Evolutionary conservation across 1,140 invertebrate genomes (phyloP).

Genomic region (Paracyclopina nana): DNA sequence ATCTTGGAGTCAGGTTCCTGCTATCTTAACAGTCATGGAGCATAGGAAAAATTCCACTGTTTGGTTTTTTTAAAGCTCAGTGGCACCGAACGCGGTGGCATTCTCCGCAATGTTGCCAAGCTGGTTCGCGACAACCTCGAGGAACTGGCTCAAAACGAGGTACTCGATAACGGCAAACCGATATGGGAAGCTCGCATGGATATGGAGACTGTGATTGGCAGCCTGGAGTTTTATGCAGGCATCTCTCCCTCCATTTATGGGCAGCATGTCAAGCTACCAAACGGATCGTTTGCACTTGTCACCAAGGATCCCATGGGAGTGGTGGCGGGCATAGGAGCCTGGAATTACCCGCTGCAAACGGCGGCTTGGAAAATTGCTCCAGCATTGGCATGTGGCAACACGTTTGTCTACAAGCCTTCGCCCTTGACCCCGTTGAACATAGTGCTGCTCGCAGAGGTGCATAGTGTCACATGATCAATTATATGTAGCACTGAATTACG

Average conservation of each 20-base stretch:
- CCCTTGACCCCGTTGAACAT: conserved; percentile 33
- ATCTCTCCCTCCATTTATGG: conserved; percentile 22
- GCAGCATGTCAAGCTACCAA: conserved; percentile 24
- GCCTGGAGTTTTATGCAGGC: conserved; percentile 30
- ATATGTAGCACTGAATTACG: not conserved
- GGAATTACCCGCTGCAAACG: conserved; percentile 39
- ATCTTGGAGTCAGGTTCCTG: conserved; percentile 14
- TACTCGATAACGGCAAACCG: conserved; percentile 31
- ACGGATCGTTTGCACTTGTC: conserved; percentile 28
- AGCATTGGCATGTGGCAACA: conserved; percentile 36
- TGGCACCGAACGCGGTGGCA: conserved; percentile 25
- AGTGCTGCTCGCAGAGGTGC: conserved; percentile 30
- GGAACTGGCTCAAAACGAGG: conserved; percentile 26
- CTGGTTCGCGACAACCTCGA: conserved; percentile 21
- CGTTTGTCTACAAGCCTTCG: conserved; percentile 35
- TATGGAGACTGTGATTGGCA: conserved; percentile 30
- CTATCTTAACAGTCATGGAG: conserved; percentile 24
- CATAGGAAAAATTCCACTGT: too few relatives aligned
- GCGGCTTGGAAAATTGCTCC: conserved; percentile 32
- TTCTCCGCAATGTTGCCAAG: conserved; percentile 22
- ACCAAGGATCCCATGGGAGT: conserved; percentile 34
- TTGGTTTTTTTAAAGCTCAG: conserved; percentile 24
- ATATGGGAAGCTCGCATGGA: conserved; percentile 32
- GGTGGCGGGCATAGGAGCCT: conserved; percentile 34
- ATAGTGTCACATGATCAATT: not conserved